Percentiles rank a stretch among this genome's conserved stretches.
These are phyloP conservation scores for Ceratina calcarata DNA, from an alignment of 1,140 invertebrate species.

Conservation along the genomic window DNA sequence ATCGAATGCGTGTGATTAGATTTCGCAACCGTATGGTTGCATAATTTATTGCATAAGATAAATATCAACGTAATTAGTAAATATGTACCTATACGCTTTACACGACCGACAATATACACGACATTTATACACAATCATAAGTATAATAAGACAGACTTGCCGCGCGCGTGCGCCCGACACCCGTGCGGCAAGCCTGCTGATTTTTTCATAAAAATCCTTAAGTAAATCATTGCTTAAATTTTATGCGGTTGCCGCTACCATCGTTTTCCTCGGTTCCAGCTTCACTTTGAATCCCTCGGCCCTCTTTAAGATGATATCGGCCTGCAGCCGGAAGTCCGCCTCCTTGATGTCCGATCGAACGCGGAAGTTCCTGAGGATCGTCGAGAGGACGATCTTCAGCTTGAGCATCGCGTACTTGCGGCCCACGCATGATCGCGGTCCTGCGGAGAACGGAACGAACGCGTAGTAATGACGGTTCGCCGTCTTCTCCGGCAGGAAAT, in stretches of 20 bases:
- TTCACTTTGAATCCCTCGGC: constrained; percentile 88
- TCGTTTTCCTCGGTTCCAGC: constrained; percentile 84
- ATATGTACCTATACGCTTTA: constrained; percentile 53
- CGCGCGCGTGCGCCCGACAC: not conserved
- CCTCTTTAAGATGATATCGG: constrained; percentile 91
- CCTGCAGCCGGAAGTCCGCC: constrained; percentile 87
- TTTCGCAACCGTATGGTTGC: constrained; percentile 69
- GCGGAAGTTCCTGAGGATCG: constrained; percentile 91
- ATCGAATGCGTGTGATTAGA: constrained; percentile 6
- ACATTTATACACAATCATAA: constrained; percentile 57
- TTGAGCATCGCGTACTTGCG: constrained; percentile 94
- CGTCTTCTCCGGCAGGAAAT: constrained; percentile 90
- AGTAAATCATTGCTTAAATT: no score
- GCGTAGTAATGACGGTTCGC: constrained; percentile 90
- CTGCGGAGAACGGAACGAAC: constrained; percentile 93
- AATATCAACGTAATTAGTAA: constrained; percentile 68
- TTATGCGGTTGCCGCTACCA: constrained; percentile 68
- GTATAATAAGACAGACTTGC: not conserved
- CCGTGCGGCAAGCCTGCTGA: no score
- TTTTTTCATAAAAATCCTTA: no score
- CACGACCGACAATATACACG: constrained; percentile 66
- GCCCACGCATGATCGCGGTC: constrained; percentile 91
- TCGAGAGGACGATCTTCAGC: constrained; percentile 92
- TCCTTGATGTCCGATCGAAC: constrained; percentile 85
- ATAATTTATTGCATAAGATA: constrained; percentile 76